Conservation (phyloP, 2,113 vertebrate genomes). For the Psittacula cyanocephala region DNA sequence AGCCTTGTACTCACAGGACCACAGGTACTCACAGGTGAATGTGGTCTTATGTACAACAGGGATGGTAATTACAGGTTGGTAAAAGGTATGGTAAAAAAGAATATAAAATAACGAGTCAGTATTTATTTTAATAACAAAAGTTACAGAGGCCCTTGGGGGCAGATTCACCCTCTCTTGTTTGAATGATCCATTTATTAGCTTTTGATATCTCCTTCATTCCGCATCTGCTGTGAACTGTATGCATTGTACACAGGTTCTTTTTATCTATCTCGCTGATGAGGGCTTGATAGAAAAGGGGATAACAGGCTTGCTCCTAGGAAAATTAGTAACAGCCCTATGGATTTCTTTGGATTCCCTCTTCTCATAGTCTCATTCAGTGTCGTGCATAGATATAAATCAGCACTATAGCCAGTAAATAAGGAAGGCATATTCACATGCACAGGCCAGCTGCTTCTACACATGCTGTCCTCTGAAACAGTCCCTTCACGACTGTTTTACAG, state of each 20-base stretch:
- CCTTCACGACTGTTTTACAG: not conserved
- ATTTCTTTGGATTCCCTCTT: not conserved
- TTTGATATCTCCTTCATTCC: not conserved
- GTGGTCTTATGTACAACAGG: not conserved
- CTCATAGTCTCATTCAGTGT: not conserved
- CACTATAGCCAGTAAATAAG: not conserved
- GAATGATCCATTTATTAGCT: not conserved
- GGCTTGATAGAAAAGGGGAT: not conserved
- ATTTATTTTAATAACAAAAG: not conserved
- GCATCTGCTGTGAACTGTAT: too few relatives aligned
- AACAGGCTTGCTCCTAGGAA: not conserved
- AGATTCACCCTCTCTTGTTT: not conserved
- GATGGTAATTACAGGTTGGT: not conserved
- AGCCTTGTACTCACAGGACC: not conserved
- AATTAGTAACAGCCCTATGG: not conserved
- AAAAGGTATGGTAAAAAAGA: not conserved
- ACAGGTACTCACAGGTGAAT: not conserved
- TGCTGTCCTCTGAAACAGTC: not conserved
- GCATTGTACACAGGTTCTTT: not conserved
- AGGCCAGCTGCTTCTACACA: not conserved
- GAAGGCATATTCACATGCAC: not conserved
- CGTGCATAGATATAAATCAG: not conserved
- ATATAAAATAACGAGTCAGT: not conserved
- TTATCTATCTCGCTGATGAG: not conserved
- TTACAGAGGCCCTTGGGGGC: fast-evolving